Evolutionary conservation across 2,113 vertebrate genomes (phyloP).

Genomic region (Channa maculata): DNA sequence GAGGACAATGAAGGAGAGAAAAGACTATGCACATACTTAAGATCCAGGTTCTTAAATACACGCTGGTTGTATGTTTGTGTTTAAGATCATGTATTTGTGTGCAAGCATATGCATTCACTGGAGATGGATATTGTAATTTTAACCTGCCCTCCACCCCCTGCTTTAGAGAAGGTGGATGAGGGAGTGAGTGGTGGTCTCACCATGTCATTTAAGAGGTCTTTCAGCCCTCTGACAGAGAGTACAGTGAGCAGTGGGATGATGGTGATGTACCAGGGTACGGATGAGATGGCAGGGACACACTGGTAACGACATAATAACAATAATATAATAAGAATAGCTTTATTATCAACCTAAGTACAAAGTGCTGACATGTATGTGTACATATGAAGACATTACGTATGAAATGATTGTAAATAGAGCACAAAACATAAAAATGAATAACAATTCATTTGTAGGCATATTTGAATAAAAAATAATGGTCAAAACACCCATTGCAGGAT

Average conservation of each 20-base stretch:
- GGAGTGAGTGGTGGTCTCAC: constrained; percentile 79
- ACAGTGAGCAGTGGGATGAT: constrained; percentile 86
- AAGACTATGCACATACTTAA: constrained; percentile 38
- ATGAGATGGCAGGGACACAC: constrained; percentile 89
- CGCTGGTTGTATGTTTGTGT: constrained; percentile 35
- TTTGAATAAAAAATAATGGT: too few species aligned
- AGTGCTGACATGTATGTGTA: too few species aligned
- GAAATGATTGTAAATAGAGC: too few species aligned
- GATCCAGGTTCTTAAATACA: constrained; percentile 43
- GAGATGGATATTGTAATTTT: too few species aligned
- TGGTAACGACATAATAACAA: constrained; percentile 59
- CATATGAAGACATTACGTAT: too few species aligned
- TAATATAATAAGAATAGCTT: too few species aligned
- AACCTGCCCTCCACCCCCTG: neutral
- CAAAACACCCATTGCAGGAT: too few species aligned
- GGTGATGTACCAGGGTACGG: constrained; percentile 91
- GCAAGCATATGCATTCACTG: neutral
- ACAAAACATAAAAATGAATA: too few species aligned
- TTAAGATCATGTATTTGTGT: constrained; percentile 31
- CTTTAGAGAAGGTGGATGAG: too few species aligned
- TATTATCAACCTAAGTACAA: too few species aligned
- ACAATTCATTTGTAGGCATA: too few species aligned
- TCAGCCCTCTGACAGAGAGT: constrained; percentile 84
- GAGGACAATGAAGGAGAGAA: constrained; percentile 73
- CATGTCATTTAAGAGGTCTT: constrained; percentile 89